Evolutionary conservation across 2,113 vertebrate genomes (phyloP).

Genomic region (Hoplias malabaricus): DNA sequence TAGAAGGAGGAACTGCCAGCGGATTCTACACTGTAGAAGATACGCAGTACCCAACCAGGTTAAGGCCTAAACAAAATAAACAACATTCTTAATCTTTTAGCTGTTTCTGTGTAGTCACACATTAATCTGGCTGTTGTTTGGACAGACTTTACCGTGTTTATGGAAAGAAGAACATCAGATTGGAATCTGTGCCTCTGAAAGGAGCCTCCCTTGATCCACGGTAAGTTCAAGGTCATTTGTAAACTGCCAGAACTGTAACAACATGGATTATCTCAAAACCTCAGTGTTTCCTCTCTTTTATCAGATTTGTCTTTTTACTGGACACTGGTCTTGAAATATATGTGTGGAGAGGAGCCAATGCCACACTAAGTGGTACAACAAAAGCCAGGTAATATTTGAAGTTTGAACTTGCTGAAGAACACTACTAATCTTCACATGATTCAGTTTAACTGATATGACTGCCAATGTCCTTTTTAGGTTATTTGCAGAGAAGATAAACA

Average conservation of each 20-base stretch:
- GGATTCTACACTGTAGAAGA: constrained; percentile 97
- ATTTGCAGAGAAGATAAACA: constrained; percentile 97
- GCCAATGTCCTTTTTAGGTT: constrained; percentile 71
- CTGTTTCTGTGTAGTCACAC: not conserved
- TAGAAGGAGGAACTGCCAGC: constrained; percentile 92
- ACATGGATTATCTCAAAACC: not conserved
- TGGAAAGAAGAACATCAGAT: constrained; percentile 90
- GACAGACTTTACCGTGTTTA: constrained; percentile 91
- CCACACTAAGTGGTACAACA: constrained; percentile 88
- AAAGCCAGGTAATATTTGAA: constrained; percentile 84
- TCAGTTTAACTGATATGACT: constrained; percentile 5
- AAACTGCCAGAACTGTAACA: not conserved
- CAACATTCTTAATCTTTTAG: not conserved
- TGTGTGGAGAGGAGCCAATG: constrained; percentile 88
- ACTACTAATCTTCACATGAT: not conserved
- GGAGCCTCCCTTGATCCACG: constrained; percentile 87
- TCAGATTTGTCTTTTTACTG: constrained; percentile 90
- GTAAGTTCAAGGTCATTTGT: constrained; percentile 63
- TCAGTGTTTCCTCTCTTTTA: constrained; percentile 4
- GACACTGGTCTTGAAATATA: constrained; percentile 86
- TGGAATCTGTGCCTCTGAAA: constrained; percentile 89
- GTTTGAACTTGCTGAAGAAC: not conserved
- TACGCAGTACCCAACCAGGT: constrained; percentile 84
- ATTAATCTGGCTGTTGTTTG: constrained; percentile 15
- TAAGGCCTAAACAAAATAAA: not conserved